Evolutionary conservation across 2,113 vertebrate species (phyloP).

Genomic region (Stictonetta naevosa): DNA sequence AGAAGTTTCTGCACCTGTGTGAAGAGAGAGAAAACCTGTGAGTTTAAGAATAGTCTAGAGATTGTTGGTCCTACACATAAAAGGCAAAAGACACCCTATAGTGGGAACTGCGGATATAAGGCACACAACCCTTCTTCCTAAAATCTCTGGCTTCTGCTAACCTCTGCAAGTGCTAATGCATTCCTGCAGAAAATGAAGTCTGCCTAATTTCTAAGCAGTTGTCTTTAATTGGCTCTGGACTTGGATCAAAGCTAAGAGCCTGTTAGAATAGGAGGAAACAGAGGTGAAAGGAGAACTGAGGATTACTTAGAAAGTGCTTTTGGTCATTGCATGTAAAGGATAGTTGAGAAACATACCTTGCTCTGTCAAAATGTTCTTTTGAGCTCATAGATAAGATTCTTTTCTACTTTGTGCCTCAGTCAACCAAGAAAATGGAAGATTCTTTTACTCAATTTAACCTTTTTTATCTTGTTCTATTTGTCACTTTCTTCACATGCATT

Average conservation of each 20-base stretch:
- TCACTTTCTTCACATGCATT: neutral
- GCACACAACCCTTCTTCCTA: neutral
- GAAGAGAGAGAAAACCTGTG: neutral
- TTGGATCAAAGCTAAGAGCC: neutral
- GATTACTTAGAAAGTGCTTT: neutral
- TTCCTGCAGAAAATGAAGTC: neutral
- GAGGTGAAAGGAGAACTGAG: neutral
- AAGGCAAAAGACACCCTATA: neutral
- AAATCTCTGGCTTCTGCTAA: neutral
- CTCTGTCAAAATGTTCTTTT: neutral
- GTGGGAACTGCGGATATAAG: neutral
- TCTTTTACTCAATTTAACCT: neutral
- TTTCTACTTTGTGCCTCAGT: neutral
- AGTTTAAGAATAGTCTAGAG: neutral
- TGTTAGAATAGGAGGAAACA: neutral
- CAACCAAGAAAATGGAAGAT: neutral
- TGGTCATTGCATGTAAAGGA: neutral
- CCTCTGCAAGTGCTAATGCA: neutral
- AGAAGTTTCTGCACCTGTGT: neutral
- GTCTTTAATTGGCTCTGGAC: neutral
- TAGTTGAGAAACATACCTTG: neutral
- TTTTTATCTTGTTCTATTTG: neutral
- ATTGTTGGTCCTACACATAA: neutral
- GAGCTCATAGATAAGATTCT: neutral
- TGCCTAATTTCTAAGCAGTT: neutral